A percentile compares a stretch with the other conserved stretches of the same genome.
phyloP scores from a whole-genome alignment of 2,888 invertebrate genomes.

The Ophion obscuratus region DNA sequence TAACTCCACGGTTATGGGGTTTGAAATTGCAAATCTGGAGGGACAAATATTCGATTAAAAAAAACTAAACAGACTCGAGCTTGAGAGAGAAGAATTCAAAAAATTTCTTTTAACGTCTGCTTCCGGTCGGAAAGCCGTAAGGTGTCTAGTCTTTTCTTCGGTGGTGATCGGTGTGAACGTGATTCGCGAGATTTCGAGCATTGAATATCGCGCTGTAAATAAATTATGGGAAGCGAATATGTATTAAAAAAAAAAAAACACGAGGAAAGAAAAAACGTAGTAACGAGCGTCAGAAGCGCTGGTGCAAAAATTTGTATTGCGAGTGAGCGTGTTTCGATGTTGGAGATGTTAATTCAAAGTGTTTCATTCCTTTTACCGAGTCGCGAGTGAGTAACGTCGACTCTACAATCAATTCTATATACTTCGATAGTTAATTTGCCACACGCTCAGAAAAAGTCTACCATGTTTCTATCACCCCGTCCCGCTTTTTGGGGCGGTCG shows the following conservation, averaged over 20 bases:
- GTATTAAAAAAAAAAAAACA: constrained; percentile 45
- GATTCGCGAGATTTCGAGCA: constrained; percentile 41
- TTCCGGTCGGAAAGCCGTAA: not conserved
- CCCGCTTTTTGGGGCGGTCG: constrained; percentile 23
- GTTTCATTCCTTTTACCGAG: constrained; percentile 40
- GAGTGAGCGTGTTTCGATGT: constrained; percentile 38
- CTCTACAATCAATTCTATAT: constrained; percentile 44
- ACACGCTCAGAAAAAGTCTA: constrained; percentile 58
- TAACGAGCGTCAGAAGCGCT: constrained; percentile 38
- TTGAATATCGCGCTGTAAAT: constrained; percentile 61
- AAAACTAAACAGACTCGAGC: too few species aligned
- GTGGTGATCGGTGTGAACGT: constrained; percentile 44
- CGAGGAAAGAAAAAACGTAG: constrained; percentile 8
- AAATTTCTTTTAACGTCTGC: not conserved
- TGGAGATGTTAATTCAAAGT: not conserved
- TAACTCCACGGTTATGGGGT: too few species aligned
- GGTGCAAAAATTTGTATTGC: constrained; percentile 44
- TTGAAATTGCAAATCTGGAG: too few species aligned
- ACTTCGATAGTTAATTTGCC: constrained; percentile 48
- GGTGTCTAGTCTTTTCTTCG: constrained; percentile 2
- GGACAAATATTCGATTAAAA: too few species aligned
- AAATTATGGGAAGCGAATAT: constrained; percentile 52
- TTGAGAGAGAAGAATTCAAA: too few species aligned
- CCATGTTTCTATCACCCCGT: constrained; percentile 44
- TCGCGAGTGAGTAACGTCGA: constrained; percentile 18